A percentile compares a stretch with the other conserved stretches of the same genome.
phyloP scores from a whole-genome alignment of 2,113 vertebrate species.

The Australoheros scitulus region DNA sequence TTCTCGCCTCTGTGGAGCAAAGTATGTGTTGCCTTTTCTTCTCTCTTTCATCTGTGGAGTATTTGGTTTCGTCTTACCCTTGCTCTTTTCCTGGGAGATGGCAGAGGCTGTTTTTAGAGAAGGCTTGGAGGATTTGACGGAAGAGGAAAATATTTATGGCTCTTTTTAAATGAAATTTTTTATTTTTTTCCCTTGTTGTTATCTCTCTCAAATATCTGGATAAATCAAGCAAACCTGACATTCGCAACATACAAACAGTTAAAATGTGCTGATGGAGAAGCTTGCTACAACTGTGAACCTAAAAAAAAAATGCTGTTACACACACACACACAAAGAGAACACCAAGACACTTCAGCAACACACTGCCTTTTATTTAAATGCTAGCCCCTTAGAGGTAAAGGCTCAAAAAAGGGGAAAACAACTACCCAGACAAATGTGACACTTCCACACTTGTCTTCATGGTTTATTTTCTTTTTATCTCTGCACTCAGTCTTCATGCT shows the following conservation, averaged over 20 bases:
- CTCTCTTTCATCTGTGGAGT: slow-evolving; percentile 48
- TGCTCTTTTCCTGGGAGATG: slow-evolving; percentile 55
- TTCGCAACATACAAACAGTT: slow-evolving; percentile 43
- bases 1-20: slow-evolving; percentile 44
- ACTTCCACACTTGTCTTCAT: slow-evolving; percentile 42
- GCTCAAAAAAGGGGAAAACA: slow-evolving; percentile 51
- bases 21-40: slow-evolving; percentile 54
- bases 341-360: slow-evolving; percentile 38
- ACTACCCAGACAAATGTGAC: slow-evolving; percentile 55
- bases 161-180: slow-evolving; percentile 57
- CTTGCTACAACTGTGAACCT: slow-evolving; percentile 39
- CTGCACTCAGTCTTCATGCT: slow-evolving; percentile 54
- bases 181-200: slow-evolving; percentile 29
- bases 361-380: slow-evolving; percentile 69
- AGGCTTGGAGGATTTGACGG: slow-evolving; percentile 34
- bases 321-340: neutral
- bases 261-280: slow-evolving; percentile 55
- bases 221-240: slow-evolving; percentile 63
- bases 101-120: slow-evolving; percentile 51
- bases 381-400: slow-evolving; percentile 52
- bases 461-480: slow-evolving; percentile 50
- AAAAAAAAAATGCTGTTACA: slow-evolving; percentile 29
- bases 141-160: slow-evolving; percentile 45
- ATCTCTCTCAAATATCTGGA: slow-evolving; percentile 51
- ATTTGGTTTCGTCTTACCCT: slow-evolving; percentile 59